Base-by-base conservation (phyloP, 1,140 invertebrate species). In the Pectinophora gossypiella region DNA sequence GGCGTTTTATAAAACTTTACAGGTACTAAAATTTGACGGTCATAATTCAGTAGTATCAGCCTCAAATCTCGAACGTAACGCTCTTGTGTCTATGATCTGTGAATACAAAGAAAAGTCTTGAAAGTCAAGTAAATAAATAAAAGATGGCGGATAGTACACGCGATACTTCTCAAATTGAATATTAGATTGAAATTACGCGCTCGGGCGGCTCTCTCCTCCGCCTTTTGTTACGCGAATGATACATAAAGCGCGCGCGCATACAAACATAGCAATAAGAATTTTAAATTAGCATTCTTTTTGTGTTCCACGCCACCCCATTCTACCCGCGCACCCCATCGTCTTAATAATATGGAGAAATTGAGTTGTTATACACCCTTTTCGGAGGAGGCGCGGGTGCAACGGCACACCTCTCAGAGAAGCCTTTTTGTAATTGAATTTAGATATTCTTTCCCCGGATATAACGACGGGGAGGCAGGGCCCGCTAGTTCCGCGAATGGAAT, bases 221-320 rank as follows among this genome's bases (percentile, higher is more conserved):
- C 56, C 68, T 72, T 80, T 84, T 84, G 77, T 84, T 84, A 80
- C 71, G 64, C 64, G 65, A 72, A 72, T 77, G 73, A 82, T 80
- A 83, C 71, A 79, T 76, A 81, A 77, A 70, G 78, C 79, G 79
- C 77, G 68, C 68, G 79, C 81, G 79, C 79, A 80, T 76, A 81
- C 69, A 79, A 73, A 82, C 71, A 79, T 67, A 68, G 72, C 73
- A 83, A 85, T 85, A 83, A 74, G 79, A 83, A 82, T 86, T 80
- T 85, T 80, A 85, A 85, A 85, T 85, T 85, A 83, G 83, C 77
- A 83, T 86, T 85, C 79, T 86, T 86, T 85, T 84, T 84, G 75
- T 84, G 72, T 61, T 68, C 66, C 68, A 56, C 58, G 61, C 79
- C 76, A 76, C 73, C 76, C 81, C 58, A 68, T 60, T 64, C 61